Conservation (phyloP, 2,888 invertebrate species). For the Mantis religiosa region DNA sequence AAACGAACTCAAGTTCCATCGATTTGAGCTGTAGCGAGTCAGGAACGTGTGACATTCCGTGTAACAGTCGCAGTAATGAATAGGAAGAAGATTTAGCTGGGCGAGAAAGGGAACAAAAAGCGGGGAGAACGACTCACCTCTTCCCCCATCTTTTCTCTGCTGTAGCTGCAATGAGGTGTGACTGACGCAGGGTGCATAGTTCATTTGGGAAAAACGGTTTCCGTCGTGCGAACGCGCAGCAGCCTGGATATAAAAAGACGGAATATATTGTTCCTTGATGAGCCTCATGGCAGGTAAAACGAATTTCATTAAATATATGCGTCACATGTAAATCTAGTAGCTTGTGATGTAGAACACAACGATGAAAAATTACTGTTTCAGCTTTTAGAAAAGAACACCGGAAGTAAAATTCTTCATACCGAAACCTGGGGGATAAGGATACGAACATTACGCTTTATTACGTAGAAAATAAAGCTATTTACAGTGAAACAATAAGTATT, state of each 20-base stretch:
- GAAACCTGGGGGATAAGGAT: no score
- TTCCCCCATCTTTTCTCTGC: not conserved
- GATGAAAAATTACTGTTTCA: no score
- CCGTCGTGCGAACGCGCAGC: not conserved
- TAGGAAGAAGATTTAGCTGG: not conserved
- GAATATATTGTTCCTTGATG: not conserved
- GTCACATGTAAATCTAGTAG: not conserved
- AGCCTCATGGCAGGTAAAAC: not conserved
- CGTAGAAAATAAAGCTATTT: no score
- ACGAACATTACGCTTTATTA: no score
- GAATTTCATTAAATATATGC: not conserved
- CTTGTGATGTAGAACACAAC: not conserved
- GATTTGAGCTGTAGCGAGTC: not conserved
- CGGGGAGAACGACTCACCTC: not conserved
- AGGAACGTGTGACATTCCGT: not conserved
- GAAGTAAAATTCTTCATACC: no score
- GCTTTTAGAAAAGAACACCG: no score
- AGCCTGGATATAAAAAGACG: not conserved
- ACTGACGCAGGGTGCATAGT: not conserved
- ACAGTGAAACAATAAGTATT: no score
- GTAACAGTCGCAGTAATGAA: not conserved
- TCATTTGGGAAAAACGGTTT: not conserved
- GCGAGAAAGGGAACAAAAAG: not conserved
- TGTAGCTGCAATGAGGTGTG: not conserved
- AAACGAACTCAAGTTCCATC: not conserved